Base-by-base conservation (phyloP, 2,888 invertebrate species). In the Dyspetes luteomarginatus region DNA sequence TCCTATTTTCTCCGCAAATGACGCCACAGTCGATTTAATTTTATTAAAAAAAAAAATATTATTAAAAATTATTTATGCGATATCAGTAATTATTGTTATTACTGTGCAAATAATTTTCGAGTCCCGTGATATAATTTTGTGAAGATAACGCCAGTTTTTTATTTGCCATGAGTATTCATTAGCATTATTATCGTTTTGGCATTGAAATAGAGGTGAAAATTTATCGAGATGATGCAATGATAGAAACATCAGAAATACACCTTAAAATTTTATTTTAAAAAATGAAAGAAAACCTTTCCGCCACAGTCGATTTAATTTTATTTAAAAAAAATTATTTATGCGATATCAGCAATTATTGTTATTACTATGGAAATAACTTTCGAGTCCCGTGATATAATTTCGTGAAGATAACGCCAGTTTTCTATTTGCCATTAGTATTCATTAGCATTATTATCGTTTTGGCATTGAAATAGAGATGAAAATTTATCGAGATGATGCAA, bases 151-250 rank as follows among this genome's bases (percentile, higher is more conserved):
- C 36, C 19, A 28, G 56, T 15, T 43, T 48, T 36, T 4, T 52
- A 15, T 78, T 78, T 60, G 41, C 58, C 4, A 22, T 3, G 43
- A 67, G n/a, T 19, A 28, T 67, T 50, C 41, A 58, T 48, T 45
- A 62, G 7, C 28, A 15, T 7, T 24, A 17, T 45, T 26, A 52
- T 30, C 22, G 17, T 60, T n/a, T n/a, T 67, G 52, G 24, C 78
- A 68, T 24, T n/a, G 60, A 30, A 52, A 68, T 55, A 28, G 67
- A 30, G 58, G 67, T 74, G 67, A 67, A 52, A 73, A 72, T 67
- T 68, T 50, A 67, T 12, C 26, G 58, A 22, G 65, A 50, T 15
- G n/a, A 24, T 41, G 36, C 17, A 28, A 41, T 15, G 48, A 45
- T 22, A 17, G 30, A 7, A 22, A 5, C 5, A 28, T 17, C 4